A percentile compares a stretch with the other conserved stretches of the same genome.
These are phyloP conservation scores for Oscheius sp. DNA, from an alignment of 2,888 invertebrate genomes.

Conservation along the genomic window DNA sequence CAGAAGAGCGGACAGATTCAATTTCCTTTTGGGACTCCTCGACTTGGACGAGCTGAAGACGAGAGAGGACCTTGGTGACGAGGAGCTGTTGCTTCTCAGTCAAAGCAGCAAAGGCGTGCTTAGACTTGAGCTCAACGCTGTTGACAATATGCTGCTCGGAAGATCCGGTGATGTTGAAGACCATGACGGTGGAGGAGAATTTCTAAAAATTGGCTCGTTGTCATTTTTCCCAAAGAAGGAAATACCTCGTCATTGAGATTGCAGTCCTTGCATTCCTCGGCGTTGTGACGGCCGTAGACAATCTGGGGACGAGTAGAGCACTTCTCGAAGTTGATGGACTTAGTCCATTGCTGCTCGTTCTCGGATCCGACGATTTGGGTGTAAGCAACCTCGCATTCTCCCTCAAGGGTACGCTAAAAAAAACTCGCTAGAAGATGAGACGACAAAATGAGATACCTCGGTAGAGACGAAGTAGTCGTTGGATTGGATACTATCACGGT, in stretches of 20 bases:
- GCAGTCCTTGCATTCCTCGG: constrained; percentile 25
- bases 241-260: constrained; percentile 34
- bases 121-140: constrained; percentile 54
- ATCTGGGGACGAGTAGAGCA: constrained; percentile 65
- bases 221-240: too few species aligned
- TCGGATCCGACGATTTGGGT: constrained; percentile 33
- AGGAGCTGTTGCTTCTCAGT: constrained; percentile 42
- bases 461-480: constrained; percentile 36
- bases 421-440: background rate
- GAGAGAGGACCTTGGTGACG: constrained; percentile 48
- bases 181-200: constrained; percentile 53
- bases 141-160: constrained; percentile 52
- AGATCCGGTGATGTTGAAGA: constrained; percentile 51
- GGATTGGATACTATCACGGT: constrained; percentile 28
- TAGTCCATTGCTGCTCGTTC: constrained; percentile 58
- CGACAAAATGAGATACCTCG: too few species aligned
- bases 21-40: constrained; percentile 38
- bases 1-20: constrained; percentile 33
- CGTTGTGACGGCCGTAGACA: constrained; percentile 40
- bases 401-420: constrained; percentile 60
- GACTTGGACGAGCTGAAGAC: constrained; percentile 43
- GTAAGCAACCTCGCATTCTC: constrained; percentile 61
- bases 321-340: constrained; percentile 72
- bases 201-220: too few species aligned
- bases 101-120: constrained; percentile 48